Evolutionary conservation across 2,888 invertebrate species (phyloP).

Genomic region (Phyto melanocephala): DNA sequence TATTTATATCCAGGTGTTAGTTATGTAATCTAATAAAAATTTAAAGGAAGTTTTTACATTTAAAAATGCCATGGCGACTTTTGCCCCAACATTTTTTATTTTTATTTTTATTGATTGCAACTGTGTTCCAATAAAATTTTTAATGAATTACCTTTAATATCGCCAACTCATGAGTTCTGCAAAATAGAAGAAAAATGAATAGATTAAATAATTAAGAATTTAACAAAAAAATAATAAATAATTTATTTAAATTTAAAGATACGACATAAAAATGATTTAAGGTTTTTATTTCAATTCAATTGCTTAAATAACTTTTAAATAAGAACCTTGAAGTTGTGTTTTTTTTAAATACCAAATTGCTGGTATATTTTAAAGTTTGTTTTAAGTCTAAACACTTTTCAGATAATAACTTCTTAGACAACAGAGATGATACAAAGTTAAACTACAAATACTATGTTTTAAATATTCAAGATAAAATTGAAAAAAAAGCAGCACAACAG

Average conservation of each 20-base stretch:
- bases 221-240: neutral
- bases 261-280: neutral
- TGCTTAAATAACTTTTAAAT: neutral
- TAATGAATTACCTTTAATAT: constrained; percentile 39
- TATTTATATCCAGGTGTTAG: too few species aligned
- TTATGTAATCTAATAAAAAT: too few species aligned
- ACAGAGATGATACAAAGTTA: neutral
- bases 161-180: constrained; percentile 39
- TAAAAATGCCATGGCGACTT: too few species aligned
- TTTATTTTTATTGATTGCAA: neutral
- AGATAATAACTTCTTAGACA: neutral
- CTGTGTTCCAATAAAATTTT: neutral
- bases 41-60: too few species aligned
- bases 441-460: neutral
- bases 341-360: neutral
- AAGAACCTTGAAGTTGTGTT: constrained; percentile 28
- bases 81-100: too few species aligned
- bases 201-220: neutral
- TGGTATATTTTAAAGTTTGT: neutral
- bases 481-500: constrained; percentile 8
- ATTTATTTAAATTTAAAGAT: neutral
- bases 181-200: constrained; percentile 14
- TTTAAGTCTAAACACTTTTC: constrained; percentile 30
- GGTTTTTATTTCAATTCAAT: neutral
- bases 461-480: neutral